These are phyloP conservation scores for Cyanoliseus patagonus DNA, from an alignment of 2,113 vertebrate genomes.

Conservation along the genomic window DNA sequence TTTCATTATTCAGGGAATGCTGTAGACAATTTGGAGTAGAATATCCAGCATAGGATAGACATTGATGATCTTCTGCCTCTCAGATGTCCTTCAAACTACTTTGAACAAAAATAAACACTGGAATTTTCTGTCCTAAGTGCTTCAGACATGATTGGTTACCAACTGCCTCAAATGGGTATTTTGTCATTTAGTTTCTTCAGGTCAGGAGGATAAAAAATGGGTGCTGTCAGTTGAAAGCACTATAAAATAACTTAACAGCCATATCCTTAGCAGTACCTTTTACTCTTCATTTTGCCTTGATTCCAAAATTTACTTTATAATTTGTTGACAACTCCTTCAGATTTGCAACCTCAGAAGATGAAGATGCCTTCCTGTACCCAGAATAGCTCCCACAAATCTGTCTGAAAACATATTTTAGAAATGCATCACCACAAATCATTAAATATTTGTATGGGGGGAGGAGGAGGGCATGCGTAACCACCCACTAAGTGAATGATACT, in stretches of 20 bases:
- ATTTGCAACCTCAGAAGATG: conserved; percentile 4
- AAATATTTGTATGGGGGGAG: background rate
- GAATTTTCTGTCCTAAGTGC: conserved; percentile 12
- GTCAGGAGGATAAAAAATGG: conserved; percentile 33
- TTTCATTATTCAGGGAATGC: background rate
- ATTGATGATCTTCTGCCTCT: background rate
- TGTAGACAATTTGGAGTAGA: background rate
- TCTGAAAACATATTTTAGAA: background rate
- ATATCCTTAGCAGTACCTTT: conserved; percentile 16
- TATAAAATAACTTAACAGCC: conserved; percentile 29
- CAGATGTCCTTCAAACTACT: background rate
- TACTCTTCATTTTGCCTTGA: conserved; percentile 30
- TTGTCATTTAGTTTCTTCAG: conserved; percentile 27
- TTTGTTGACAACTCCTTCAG: background rate
- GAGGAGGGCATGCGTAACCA: fast-evolving
- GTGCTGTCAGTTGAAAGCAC: background rate
- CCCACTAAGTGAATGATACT: background rate
- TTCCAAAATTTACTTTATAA: conserved; percentile 6
- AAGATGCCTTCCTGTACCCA: background rate
- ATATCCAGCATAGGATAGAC: background rate
- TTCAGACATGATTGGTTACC: background rate
- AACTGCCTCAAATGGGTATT: conserved; percentile 23
- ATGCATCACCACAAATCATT: background rate
- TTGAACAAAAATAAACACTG: background rate
- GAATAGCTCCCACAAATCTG: background rate